Base-by-base conservation (phyloP, 2,113 vertebrate genomes). In the Pomatorhinus ruficollis region DNA sequence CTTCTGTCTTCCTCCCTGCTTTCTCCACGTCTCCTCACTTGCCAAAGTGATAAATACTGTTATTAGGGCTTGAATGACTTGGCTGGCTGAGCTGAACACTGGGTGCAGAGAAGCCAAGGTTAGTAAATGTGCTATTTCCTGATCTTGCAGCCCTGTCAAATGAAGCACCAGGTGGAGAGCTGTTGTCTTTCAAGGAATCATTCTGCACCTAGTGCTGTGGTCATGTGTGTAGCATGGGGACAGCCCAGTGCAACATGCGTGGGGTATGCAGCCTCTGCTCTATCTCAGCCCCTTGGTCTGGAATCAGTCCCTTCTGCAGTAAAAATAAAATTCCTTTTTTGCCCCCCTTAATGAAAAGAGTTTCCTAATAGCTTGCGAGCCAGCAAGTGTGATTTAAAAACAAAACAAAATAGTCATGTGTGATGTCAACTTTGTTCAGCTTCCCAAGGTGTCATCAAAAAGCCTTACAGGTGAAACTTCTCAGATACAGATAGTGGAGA, bases 41-140 rank as follows among this genome's bases (percentile, higher is more conserved):
- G 79, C 74, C 77, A 85, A 14, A 83, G 69, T 31, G 54, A 85
- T 91, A 87, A 96, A 56, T 57, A 30, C n/a, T 78, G 56, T 77
- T 75, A 31, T 78, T 92, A 75, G 49, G 15, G 77, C 66, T 87
- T 49, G 28, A 24, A 18, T 60, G 74, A 71, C 49, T 91, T 82
- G 65, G 74, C 72, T 69, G 56, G 30, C 80, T 81, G 78, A 87
- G 49, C 83, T 78, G 76, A 89, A 20, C 15, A 8, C 23, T 20
- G 40, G 56, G n/a, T 87, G 56, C 56, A 71, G 83, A 75, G 60
- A 89, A 87, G 87, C 83, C 77, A 75, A 22, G 65, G 53, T 79
- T 84, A 31, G 61, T 83, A 83, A 93, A 91, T 57, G 74, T 64
- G 25, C 61, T 78, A 22, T 75, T 79, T 93, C 85, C 88, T 88